phyloP scores from a whole-genome alignment of 2,888 invertebrate species.

The Synergus laeviventris region DNA sequence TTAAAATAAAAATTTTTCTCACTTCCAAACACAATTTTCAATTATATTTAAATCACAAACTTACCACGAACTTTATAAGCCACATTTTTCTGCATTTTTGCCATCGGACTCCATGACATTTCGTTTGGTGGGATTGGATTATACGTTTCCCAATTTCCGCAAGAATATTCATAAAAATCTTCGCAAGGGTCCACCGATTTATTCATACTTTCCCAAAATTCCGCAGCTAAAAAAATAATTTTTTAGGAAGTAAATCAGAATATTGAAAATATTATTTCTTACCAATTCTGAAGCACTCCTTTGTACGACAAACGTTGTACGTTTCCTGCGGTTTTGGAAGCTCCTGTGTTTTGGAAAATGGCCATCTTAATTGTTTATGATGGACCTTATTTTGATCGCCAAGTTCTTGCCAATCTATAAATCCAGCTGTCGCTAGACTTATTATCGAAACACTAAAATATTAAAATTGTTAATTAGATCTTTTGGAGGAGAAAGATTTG shows the following conservation, averaged over 20 bases:
- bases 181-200: constrained; percentile 58
- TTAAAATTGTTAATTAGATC: no score
- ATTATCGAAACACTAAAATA: no score
- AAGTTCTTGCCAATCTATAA: no score
- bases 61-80: constrained; percentile 48
- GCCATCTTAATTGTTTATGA: no score
- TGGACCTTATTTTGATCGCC: no score
- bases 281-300: constrained; percentile 28
- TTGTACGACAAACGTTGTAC: not conserved
- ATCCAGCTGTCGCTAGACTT: no score
- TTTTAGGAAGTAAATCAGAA: not conserved
- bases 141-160: constrained; percentile 56
- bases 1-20: not conserved
- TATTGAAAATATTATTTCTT: not conserved
- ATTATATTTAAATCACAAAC: not conserved
- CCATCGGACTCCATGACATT: constrained; percentile 52
- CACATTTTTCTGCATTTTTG: constrained; percentile 47
- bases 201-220: constrained; percentile 52
- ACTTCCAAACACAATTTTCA: not conserved
- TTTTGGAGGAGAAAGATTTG: no score
- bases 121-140: constrained; percentile 55
- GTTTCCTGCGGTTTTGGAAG: not conserved
- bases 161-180: constrained; percentile 46
- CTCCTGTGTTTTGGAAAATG: no score
- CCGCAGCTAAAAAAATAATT: not conserved